Evolutionary conservation across 2,113 vertebrate species (phyloP).

Genomic region (Rhinolophus ferrumequinum): DNA sequence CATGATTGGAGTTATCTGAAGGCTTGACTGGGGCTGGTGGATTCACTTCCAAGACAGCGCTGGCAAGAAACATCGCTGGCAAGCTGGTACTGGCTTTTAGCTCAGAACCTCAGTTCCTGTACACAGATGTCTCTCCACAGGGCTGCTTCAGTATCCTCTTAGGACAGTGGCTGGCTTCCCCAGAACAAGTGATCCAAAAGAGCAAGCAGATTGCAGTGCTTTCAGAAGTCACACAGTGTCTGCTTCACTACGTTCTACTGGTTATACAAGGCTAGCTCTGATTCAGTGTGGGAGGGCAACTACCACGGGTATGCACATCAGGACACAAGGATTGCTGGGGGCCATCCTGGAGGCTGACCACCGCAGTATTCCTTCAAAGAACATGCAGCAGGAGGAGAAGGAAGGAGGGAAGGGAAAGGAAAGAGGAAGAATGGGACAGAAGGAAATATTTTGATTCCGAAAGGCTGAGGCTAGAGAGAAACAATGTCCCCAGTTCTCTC

Average conservation of each 20-base stretch:
- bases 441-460: conserved; percentile 53
- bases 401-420: background rate
- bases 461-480: conserved; percentile 51
- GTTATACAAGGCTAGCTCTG: background rate
- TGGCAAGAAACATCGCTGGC: background rate
- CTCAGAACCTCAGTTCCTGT: conserved; percentile 7
- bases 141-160: background rate
- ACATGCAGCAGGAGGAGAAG: background rate
- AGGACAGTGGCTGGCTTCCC: background rate
- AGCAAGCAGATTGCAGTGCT: background rate
- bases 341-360: background rate
- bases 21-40: background rate
- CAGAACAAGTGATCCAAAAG: background rate
- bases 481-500: conserved; percentile 14
- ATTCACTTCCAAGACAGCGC: background rate
- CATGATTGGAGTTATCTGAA: conserved; percentile 25
- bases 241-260: too few relatives aligned
- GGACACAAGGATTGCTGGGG: background rate
- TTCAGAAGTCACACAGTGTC: too few relatives aligned
- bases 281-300: background rate
- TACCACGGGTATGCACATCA: background rate
- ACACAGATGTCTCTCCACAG: background rate
- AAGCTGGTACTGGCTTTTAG: background rate
- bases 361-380: conserved; percentile 20
- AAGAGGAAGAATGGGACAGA: background rate